Evolutionary conservation across 2,888 invertebrate genomes (phyloP), one percentile per base, ranked within the genome.

Genomic region (Drosophila austrosaltans): DNA sequence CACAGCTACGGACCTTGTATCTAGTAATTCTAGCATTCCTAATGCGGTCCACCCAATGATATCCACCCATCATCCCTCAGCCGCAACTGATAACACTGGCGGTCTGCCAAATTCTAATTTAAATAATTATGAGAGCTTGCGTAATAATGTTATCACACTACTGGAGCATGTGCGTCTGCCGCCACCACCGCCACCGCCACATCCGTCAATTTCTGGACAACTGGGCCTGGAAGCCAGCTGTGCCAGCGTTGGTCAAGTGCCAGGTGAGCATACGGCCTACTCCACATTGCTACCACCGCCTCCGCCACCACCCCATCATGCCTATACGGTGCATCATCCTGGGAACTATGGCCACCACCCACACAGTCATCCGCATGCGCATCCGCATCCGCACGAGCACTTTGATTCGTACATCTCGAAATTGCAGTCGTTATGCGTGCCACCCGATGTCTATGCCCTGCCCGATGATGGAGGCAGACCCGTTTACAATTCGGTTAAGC

Each of bases 391-490:
- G 73, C 96, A 96, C 90, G 98, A 98, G 91, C 97, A 97, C 93
- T 97, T 98, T 92, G 98, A 98, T 93, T 96, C 96, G 79, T 98
- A 98, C 93, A 95, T 98, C 89, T 97, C 96, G 81, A 98, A 97
- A 92, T 94, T 98, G 81, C 98, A 98, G 91, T 97, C 97, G 44
- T 94, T 98, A 66, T 98, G 98, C 93, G 95, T 96, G 3, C 96
- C 97, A 25, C 91, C 92, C 39, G 96, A 96, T 87, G 96, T 96
- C 62, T 96, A 96, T 87, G 96, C 96, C 63, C 95, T 96, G 93
- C 96, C 96, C 90, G 90, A 92, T 57, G 96, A 97, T 88, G 96
- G 96, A 82, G 96, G 96, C 92, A 95, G 97, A 72, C 96, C 97
- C 32, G 95, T 98, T 74, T 97, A 98, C 93, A 97, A 97, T 91